Percentiles rank a stretch among this genome's conserved stretches.
Conservation (phyloP, 1,140 invertebrate species). For the Nasonia vitripennis region DNA sequence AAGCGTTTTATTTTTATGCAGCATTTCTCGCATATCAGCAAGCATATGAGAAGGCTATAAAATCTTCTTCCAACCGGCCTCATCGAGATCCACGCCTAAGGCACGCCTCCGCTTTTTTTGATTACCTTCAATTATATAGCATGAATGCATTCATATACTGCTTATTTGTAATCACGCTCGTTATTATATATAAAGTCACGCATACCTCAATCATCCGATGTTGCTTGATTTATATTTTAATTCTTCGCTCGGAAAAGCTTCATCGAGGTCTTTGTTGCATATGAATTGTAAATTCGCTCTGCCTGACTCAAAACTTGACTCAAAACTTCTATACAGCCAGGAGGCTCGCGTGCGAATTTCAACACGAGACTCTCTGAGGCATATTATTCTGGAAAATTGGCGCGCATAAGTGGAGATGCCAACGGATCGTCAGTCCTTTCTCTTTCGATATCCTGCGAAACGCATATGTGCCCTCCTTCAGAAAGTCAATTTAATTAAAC, state of each 20-base stretch:
- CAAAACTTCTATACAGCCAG: too few relatives aligned
- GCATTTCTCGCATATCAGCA: not conserved
- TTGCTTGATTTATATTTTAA: not conserved
- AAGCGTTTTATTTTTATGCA: not conserved
- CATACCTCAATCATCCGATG: not conserved
- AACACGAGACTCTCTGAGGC: not conserved
- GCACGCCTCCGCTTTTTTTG: not conserved
- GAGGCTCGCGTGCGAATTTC: not conserved
- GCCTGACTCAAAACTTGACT: too few relatives aligned
- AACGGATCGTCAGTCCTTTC: not conserved
- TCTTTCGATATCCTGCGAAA: not conserved
- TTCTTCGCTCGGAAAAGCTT: not conserved
- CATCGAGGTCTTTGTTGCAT: not conserved
- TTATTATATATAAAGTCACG: not conserved
- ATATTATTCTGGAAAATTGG: constrained; percentile 12
- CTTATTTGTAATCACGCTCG: not conserved
- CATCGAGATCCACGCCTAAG: not conserved
- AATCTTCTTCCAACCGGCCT: not conserved
- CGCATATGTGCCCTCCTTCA: not conserved
- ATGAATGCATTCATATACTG: not conserved
- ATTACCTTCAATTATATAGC: not conserved
- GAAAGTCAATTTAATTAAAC: not conserved
- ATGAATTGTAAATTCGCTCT: not conserved
- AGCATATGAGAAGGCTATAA: too few relatives aligned
- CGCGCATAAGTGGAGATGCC: not conserved